Base-by-base conservation (phyloP, 2,797 vertebrate species). In the Pseudopleuronectes americanus region DNA sequence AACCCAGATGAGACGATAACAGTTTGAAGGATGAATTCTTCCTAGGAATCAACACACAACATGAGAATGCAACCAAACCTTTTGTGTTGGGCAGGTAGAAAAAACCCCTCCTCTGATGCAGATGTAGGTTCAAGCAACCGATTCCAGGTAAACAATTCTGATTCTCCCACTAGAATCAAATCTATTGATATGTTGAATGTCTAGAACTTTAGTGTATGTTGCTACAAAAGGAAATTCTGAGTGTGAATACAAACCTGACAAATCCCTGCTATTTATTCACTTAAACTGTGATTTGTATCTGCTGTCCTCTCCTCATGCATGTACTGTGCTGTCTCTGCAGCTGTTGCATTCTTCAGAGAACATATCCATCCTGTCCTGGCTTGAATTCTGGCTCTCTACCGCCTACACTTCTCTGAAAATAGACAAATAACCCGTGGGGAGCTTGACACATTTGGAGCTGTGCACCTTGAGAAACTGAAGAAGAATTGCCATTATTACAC, bases 361-460 rank as follows among this genome's bases (percentile, higher is more conserved):
- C 70, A 80, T 85, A 69, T 89, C 70, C 71, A 80, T 88, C 79
- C 59, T 85, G 85, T 89, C 84, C 83, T 80, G 79, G 83, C 85
- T 85, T 76, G 82, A 86, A 85, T 54, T 62, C 74, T 81, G 67
- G 76, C 79, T 86, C 71, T 73, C 76, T 67, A 68, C 85, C 85
- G 76, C 91, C 91, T 64, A 89, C 90, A 82, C 68, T 81, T 89
- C 51, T 92, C 90, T 85, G 81, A 68, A 91, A 92, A 91, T 91
- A 90, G 89, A 90, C 79, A 87, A 88, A 87, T 85, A 87, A 87
- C 68, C 86, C 68, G 38, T 64, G 76, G 84, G 81, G 86, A 88
- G 84, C 74, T 75, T 76, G 77, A 79, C 80, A 82, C 84, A 87
- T 74, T 76, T 76, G 72, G 67, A 74, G 69, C 79, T 64, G 56